Percentiles rank a stretch among this genome's conserved stretches.
phyloP scores from a whole-genome alignment of 2,888 invertebrate species.

The Druceiella hillmani region DNA sequence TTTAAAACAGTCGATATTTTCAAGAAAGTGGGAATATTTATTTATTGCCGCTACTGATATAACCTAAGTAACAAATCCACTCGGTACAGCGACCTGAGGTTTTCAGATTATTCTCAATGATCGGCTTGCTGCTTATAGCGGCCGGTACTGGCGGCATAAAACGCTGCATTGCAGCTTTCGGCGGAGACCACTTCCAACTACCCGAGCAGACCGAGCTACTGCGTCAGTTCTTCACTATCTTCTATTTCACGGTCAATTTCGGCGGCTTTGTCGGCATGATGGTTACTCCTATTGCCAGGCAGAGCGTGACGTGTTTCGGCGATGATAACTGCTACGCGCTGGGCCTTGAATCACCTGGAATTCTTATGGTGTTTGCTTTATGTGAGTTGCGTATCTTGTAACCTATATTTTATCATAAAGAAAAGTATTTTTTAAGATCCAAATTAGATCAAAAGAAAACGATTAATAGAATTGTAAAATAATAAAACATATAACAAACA shows the following conservation, averaged over 20 bases:
- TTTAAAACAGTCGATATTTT: too few relatives aligned
- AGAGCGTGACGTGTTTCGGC: slow-evolving; percentile 59
- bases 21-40: too few relatives aligned
- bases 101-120: slow-evolving; percentile 48
- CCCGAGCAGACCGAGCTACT: slow-evolving; percentile 62
- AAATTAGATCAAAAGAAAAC: too few relatives aligned
- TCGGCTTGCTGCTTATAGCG: slow-evolving; percentile 58
- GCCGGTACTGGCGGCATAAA: slow-evolving; percentile 82
- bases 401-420: too few relatives aligned
- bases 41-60: too few relatives aligned
- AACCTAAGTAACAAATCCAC: too few relatives aligned
- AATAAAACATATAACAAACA: too few relatives aligned
- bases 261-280: slow-evolving; percentile 62
- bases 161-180: slow-evolving; percentile 82
- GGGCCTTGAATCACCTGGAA: slow-evolving; percentile 74
- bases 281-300: slow-evolving; percentile 66
- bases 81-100: too few relatives aligned
- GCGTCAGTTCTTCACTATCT: slow-evolving; percentile 72
- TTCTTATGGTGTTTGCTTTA: slow-evolving; percentile 63
- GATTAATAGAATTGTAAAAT: too few relatives aligned
- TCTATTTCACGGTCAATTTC: slow-evolving; percentile 77
- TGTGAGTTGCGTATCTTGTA: slow-evolving; percentile 46
- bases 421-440: too few relatives aligned
- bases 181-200: slow-evolving; percentile 70
- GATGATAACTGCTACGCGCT: slow-evolving; percentile 65